Evolutionary conservation across 2,113 vertebrate species (phyloP).

Genomic region (Pseudopodoces humilis): DNA sequence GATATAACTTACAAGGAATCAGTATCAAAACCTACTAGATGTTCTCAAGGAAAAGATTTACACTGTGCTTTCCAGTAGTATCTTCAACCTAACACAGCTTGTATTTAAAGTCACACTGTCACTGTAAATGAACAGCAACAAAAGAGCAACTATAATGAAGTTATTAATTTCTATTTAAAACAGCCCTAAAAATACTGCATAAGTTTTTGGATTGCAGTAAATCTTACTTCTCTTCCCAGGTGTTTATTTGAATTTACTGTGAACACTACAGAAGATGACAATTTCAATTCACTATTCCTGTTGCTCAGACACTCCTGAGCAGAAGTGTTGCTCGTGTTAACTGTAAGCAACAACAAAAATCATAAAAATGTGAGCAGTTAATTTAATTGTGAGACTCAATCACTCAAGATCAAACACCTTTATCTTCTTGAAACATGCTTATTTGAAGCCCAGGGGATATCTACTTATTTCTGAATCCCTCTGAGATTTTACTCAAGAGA

Average conservation of each 20-base stretch:
- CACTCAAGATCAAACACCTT: neutral
- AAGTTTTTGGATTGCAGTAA: neutral
- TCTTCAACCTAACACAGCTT: neutral
- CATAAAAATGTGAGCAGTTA: neutral
- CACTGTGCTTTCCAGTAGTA: neutral
- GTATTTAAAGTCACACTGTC: neutral
- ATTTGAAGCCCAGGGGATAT: neutral
- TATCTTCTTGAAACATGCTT: neutral
- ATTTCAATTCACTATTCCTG: neutral
- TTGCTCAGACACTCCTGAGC: neutral
- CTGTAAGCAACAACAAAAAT: neutral
- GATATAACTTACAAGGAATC: neutral
- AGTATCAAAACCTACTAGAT: neutral
- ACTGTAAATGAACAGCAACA: neutral
- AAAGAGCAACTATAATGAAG: neutral
- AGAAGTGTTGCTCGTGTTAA: neutral
- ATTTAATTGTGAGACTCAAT: neutral
- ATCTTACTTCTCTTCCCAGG: neutral
- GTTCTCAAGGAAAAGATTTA: neutral
- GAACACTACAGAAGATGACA: neutral
- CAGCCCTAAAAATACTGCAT: neutral
- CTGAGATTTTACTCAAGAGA: neutral
- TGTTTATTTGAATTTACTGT: neutral
- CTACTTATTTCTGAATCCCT: neutral
- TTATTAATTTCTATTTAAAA: neutral